Evolutionary conservation across 2,113 vertebrate species (phyloP).

Genomic region (Vidua chalybeata): DNA sequence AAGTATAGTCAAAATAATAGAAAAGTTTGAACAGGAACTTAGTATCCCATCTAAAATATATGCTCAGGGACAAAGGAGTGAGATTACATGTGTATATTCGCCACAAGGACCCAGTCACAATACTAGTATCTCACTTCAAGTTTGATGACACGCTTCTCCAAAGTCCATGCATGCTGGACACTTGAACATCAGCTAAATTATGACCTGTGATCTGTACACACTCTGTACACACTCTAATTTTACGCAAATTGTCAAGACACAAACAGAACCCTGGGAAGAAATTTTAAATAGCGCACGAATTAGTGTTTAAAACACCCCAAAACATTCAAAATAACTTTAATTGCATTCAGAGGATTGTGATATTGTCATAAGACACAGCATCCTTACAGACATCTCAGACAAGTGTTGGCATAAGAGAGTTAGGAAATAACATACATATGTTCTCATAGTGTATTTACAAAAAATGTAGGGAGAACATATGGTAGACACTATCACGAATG

Average conservation of each 20-base stretch:
- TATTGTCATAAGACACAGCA: neutral
- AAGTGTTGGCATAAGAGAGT: conserved; percentile 28
- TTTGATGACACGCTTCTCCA: neutral
- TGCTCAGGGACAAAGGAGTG: neutral
- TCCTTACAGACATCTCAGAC: conserved; percentile 28
- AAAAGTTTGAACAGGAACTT: neutral
- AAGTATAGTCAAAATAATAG: neutral
- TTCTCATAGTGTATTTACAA: conserved; percentile 23
- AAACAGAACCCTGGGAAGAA: neutral
- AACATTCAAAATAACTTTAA: neutral
- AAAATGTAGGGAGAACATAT: conserved; percentile 39
- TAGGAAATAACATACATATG: conserved; percentile 23
- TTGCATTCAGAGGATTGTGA: neutral
- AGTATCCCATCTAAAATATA: neutral
- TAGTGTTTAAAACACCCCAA: neutral
- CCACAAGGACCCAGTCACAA: neutral
- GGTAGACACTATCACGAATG: neutral
- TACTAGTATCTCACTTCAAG: neutral
- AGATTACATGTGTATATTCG: neutral
- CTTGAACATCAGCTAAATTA: neutral
- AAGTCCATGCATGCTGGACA: neutral
- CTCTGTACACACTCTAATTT: neutral
- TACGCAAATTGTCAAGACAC: neutral
- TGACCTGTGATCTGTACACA: neutral
- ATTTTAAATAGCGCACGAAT: neutral